Evolutionary conservation across 2,888 invertebrate species (phyloP).

Genomic region (Acanthacorydalis orientalis): DNA sequence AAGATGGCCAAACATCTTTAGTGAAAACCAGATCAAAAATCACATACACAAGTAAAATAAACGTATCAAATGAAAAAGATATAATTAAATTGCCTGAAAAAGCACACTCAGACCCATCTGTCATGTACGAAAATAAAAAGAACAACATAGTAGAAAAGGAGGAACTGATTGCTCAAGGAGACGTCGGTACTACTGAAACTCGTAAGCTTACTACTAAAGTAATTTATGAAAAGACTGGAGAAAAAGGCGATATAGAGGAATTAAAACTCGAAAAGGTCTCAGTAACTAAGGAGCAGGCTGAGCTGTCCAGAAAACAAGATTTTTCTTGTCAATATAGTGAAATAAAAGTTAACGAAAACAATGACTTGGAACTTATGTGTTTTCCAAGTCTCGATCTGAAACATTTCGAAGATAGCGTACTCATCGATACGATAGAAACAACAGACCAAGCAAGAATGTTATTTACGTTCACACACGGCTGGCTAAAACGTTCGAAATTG

Average conservation of each 20-base stretch:
- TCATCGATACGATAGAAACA: slow-evolving; percentile 18
- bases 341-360: not conserved
- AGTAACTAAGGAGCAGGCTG: not conserved
- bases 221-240: slow-evolving; percentile 1
- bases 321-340: not conserved
- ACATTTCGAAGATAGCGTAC: slow-evolving; percentile 13
- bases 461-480: slow-evolving; percentile 37
- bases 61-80: slow-evolving; percentile 1
- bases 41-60: not conserved
- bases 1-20: not conserved
- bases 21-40: not conserved
- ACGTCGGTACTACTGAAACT: not conserved
- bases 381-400: slow-evolving; percentile 11
- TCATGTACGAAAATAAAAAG: no score
- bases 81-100: not conserved
- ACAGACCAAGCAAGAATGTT: slow-evolving; percentile 33
- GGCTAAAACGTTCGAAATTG: slow-evolving; percentile 38
- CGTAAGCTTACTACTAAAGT: not conserved
- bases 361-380: slow-evolving; percentile 1
- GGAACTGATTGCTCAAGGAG: no score
- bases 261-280: not conserved
- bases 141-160: no score
- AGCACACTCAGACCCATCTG: not conserved
- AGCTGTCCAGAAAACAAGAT: not conserved
- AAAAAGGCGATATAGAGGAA: not conserved